Base-by-base conservation (phyloP, 2,797 vertebrate species). In the Pygocentrus nattereri region DNA sequence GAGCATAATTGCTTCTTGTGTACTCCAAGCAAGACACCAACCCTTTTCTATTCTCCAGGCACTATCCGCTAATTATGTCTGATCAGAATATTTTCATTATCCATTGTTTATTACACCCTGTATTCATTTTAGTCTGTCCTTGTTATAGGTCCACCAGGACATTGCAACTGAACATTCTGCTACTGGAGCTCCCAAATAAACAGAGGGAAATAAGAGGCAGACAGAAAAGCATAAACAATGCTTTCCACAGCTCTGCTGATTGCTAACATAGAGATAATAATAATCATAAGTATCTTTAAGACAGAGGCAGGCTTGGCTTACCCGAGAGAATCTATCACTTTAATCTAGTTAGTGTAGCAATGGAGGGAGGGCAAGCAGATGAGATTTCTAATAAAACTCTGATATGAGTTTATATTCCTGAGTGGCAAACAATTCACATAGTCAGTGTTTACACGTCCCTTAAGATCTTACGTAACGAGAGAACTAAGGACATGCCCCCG, bases 341-440 rank as follows among this genome's bases (percentile, higher is more conserved):
- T 83, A 74, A 78, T 75, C 59, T 83, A 23, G 71, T 82, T 59
- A 62, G 7, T 15, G 65, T 49, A 79, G 61, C 74, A 78, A 78
- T 74, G 47, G 64, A 64, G 80, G 64, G 61, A 83, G 67, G 76
- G 54, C 5, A 6, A 56, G 59, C 56, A 65, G 81, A 85, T 83
- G 81, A 80, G 76, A 79, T 86, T 86, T 67, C 74, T 79, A 76
- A 86, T 85, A 82, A 85, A 85, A 79, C 70, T 64, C 65, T 74
- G 41, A 87, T 81, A 83, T 82, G 78, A 84, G 77, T 84, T 87
- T 80, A 80, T 73, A 67, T 65, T 82, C 76, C 67, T 34, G 49
- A 68, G 71, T 78, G 58, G 69, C 71, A 76, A 58, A 82, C 70
- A 76, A 52, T 74, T 31, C 21, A 38, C 75, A 74, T 16, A 76